Conservation (phyloP, 2,797 vertebrate genomes). For the Calcarius lapponicus region DNA sequence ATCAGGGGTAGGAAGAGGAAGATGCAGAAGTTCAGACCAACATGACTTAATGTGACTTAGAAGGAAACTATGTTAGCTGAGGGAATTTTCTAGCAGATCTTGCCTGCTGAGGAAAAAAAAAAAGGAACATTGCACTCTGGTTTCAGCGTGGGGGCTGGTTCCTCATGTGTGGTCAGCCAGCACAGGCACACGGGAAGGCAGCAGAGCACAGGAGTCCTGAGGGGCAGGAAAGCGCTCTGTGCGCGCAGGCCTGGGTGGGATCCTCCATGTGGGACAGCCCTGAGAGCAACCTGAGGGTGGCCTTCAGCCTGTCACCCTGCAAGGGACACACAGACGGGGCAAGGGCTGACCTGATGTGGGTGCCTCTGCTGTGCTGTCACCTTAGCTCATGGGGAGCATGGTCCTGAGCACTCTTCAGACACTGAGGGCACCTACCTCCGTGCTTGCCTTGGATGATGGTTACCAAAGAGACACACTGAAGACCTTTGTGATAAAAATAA, state of each 20-base stretch:
- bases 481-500: neutral
- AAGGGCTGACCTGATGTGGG: neutral
- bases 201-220: neutral
- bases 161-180: neutral
- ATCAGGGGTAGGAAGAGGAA: neutral
- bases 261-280: too few relatives aligned
- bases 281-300: rapidly evolving
- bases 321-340: neutral
- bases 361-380: neutral
- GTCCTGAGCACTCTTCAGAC: neutral
- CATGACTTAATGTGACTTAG: neutral
- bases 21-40: neutral
- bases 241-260: neutral
- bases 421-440: too few relatives aligned
- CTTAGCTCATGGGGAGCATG: rapidly evolving
- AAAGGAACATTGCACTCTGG: neutral
- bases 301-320: neutral
- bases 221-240: neutral
- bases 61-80: neutral
- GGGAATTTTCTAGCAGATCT: neutral
- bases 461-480: neutral
- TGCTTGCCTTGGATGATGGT: neutral
- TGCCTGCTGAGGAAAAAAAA: neutral
- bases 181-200: rapidly evolving
- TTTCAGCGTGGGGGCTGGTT: neutral